Evolutionary conservation across 2,797 vertebrate genomes (phyloP), one percentile per base, ranked within the genome.

Genomic region (Sebastes oblongus): DNA sequence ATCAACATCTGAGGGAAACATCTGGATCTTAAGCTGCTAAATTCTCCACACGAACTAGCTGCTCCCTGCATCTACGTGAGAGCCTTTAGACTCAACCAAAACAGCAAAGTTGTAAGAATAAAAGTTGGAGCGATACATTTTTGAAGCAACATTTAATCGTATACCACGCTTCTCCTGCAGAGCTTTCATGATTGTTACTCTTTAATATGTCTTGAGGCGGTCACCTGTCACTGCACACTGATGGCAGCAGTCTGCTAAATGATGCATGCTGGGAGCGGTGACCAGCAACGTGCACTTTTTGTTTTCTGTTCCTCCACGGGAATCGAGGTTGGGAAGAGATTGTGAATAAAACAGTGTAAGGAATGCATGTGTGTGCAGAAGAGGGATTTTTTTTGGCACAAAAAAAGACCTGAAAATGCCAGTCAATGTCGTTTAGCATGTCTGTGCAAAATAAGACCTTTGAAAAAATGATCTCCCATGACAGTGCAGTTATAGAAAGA

Each of bases 201-300:
- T 90, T 93, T 92, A 91, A 94, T 94, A 70, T 92, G 89, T 90
- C 93, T 92, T 80, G 70, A 90, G 92, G 92, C 90, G 1, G 61
- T 91, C 85, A 68, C 78, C 84, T 82, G 88, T 82, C 88, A 82
- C 78, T 34, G 72, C 64, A 20, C 84, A 10, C 32, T 34, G 69
- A 86, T 39, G 77, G 77, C 81, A 60, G 80, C 76, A 1, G 50
- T 9, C 66, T 39, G 39, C 56, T 94, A 24, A 92, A 94, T 91
- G 88, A 93, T 92, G 85, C 85, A 90, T 89, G 89, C 62, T 39
- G 83, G 69, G 65, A 88, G 82, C 66, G 3, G 82, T 82, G 86
- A 86, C 85, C 80, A n/a, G 66, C 70, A 16, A 50, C 60, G 20
- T 80, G 77, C 65, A 30, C 13, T 64, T 74, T 77, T 77, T 29